A percentile compares a stretch with the other conserved stretches of the same genome.
These are phyloP conservation scores for Hycleus phaleratus DNA, from an alignment of 1,140 invertebrate species.

Conservation along the genomic window DNA sequence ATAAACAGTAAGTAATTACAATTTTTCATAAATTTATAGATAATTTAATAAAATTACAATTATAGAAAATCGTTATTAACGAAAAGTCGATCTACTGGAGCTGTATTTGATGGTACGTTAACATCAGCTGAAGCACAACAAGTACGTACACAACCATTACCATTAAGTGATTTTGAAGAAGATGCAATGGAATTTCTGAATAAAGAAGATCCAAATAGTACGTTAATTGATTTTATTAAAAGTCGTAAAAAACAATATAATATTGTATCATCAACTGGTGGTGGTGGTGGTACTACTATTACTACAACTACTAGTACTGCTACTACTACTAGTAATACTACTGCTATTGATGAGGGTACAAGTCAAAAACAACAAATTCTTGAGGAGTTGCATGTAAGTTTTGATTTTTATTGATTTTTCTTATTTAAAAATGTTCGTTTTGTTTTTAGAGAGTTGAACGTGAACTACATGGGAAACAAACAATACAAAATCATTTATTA, in stretches of 20 bases:
- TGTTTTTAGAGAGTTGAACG: conserved; percentile 58
- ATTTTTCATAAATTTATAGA: conserved; percentile 3
- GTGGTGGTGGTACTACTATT: background rate
- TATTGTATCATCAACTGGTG: conserved; percentile 29
- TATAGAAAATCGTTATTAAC: conserved; percentile 46
- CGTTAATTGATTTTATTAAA: conserved; percentile 39
- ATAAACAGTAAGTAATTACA: conserved; percentile 20
- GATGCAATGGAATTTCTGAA: conserved; percentile 36
- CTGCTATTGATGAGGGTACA: conserved; percentile 54
- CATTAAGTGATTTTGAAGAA: conserved; percentile 34
- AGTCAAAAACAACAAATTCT: conserved; percentile 68
- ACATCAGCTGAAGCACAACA: conserved; percentile 50
- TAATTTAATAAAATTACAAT: conserved; percentile 9
- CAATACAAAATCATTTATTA: conserved; percentile 37
- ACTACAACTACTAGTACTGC: no score
- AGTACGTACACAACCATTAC: conserved; percentile 43
- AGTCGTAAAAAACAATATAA: conserved; percentile 33
- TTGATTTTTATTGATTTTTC: background rate
- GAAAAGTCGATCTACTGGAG: conserved; percentile 44
- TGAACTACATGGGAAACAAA: conserved; percentile 59
- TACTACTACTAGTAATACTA: background rate
- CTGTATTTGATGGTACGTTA: conserved; percentile 43
- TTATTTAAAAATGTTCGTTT: conserved; percentile 3
- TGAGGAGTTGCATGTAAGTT: conserved; percentile 62
- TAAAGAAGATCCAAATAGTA: conserved; percentile 37